A percentile compares a stretch with the other conserved stretches of the same genome.
Conservation (phyloP, 2,888 invertebrate genomes). For the Pristionchus japonicus region DNA sequence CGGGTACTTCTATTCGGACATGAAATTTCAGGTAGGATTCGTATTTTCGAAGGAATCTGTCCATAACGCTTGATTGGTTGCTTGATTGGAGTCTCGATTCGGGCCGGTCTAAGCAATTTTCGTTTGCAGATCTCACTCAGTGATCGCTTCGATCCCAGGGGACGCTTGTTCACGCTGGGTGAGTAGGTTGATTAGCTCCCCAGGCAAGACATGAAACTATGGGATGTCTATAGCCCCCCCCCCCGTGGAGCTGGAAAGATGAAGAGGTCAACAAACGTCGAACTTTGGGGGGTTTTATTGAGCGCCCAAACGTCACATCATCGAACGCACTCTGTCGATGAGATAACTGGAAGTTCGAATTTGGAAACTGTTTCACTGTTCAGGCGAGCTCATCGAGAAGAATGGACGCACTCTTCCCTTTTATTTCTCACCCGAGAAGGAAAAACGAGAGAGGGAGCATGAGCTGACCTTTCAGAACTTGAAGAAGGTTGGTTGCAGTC, state of each 20-base stretch:
- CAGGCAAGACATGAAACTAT: too few relatives aligned
- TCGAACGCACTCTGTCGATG: too few relatives aligned
- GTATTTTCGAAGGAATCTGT: not conserved
- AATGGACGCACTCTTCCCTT: not conserved
- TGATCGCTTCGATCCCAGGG: not conserved
- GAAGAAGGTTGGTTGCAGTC: not conserved
- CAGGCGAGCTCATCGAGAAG: not conserved
- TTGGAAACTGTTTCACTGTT: not conserved
- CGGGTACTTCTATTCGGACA: not conserved
- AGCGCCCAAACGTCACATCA: not conserved
- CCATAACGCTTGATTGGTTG: not conserved
- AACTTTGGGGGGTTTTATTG: too few relatives aligned
- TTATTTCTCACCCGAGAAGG: not conserved
- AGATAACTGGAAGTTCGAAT: not conserved
- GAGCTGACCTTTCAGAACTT: not conserved
- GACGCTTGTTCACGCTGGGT: not conserved
- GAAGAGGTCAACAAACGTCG: too few relatives aligned
- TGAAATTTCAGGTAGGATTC: not conserved
- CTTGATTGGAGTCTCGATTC: not conserved
- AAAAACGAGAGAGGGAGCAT: not conserved
- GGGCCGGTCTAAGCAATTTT: too few relatives aligned
- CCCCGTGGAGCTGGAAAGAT: too few relatives aligned
- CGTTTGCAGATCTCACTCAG: not conserved
- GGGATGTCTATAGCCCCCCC: too few relatives aligned
- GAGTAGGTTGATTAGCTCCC: too few relatives aligned